Percentiles rank a stretch among this genome's conserved stretches.
Evolutionary conservation across 2,113 vertebrate genomes (phyloP).

Genomic region (Leuciscus idus): DNA sequence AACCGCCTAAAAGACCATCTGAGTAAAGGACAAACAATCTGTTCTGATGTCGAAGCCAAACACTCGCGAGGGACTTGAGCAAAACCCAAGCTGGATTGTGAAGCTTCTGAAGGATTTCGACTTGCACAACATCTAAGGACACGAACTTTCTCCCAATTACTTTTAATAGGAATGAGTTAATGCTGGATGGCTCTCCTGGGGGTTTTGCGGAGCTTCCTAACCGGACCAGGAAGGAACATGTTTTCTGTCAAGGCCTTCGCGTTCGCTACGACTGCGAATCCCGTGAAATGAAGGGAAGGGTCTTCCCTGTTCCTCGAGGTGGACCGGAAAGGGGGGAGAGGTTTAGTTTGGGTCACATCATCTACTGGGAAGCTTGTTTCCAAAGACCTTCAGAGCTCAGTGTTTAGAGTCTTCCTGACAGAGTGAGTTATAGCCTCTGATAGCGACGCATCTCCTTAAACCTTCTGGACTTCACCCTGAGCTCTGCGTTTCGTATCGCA

Average conservation of each 20-base stretch:
- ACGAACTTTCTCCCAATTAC: slow-evolving; percentile 89
- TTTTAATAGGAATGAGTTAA: slow-evolving; percentile 92
- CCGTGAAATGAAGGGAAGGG: slow-evolving; percentile 42
- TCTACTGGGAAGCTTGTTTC: slow-evolving; percentile 46
- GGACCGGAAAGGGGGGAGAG: slow-evolving; percentile 51
- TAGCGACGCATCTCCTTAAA: not conserved
- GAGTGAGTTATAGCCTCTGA: slow-evolving; percentile 10
- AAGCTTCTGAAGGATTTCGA: slow-evolving; percentile 85
- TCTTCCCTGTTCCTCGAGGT: slow-evolving; percentile 55
- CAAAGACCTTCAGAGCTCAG: not conserved
- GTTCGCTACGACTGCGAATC: not conserved
- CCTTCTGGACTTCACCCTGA: slow-evolving; percentile 7
- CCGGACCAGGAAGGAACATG: slow-evolving; percentile 84
- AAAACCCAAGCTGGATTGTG: slow-evolving; percentile 62
- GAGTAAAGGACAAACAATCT: not conserved
- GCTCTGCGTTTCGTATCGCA: not conserved
- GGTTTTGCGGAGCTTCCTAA: slow-evolving; percentile 83
- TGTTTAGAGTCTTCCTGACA: slow-evolving; percentile 45
- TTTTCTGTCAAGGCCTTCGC: slow-evolving; percentile 68
- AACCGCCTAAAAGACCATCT: not conserved
- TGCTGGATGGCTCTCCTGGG: slow-evolving; percentile 87
- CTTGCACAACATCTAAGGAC: slow-evolving; percentile 89
- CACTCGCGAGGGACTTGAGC: slow-evolving; percentile 42
- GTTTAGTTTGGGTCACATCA: slow-evolving; percentile 36
- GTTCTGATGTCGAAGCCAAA: slow-evolving; percentile 42